Evolutionary conservation across 2,888 invertebrate species (phyloP), one percentile per base, ranked within the genome.

Genomic region (Diabrotica balteata): DNA sequence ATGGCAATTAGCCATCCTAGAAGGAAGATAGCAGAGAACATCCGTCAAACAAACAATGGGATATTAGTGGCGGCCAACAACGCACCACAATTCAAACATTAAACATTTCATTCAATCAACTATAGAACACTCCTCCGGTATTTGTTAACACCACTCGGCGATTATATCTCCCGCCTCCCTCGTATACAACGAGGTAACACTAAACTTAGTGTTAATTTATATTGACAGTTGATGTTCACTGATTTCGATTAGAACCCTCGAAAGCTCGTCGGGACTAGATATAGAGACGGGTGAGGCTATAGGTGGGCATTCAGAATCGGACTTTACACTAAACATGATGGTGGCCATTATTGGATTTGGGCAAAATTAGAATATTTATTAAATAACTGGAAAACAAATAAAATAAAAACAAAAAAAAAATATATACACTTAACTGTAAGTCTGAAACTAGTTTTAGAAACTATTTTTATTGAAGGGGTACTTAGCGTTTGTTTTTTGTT

Each of bases 151-250:
- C 57, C 55, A 45, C 60, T 59, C 57, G 53, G 57, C 46, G 62
- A 62, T 62, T 54, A 60, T 61, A 61, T 66, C 57, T 57, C 50
- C 51, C 42, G 47, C 52, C 61, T 52, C 64, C 55, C 51, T 42
- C n/a, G 67, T 70, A 62, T 46, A 60, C 44, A 63, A 67, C 63
- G 60, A 59, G 49, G 69, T 67, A 66, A 69, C 67, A 53, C 47
- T 65, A 69, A 51, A 67, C 67, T 67, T 59, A 63, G 69, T 52
- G 66, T 70, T 72, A 72, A 72, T 72, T 69, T 72, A 68, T 72
- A 72, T 69, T 66, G 69, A 72, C 72, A 69, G 69, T 72, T 62
- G 64, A 72, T 69, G 72, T 72, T 69, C 72, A 72, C 46, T 70
- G 69, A 70, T 69, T 72, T 69, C 71, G 69, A 69, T 71, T 71